Percentiles rank a stretch among this genome's conserved stretches.
phyloP scores from a whole-genome alignment of 30 jellyfish, hydroid and myxozoan genomes.

The Aurelia coerulea region DNA sequence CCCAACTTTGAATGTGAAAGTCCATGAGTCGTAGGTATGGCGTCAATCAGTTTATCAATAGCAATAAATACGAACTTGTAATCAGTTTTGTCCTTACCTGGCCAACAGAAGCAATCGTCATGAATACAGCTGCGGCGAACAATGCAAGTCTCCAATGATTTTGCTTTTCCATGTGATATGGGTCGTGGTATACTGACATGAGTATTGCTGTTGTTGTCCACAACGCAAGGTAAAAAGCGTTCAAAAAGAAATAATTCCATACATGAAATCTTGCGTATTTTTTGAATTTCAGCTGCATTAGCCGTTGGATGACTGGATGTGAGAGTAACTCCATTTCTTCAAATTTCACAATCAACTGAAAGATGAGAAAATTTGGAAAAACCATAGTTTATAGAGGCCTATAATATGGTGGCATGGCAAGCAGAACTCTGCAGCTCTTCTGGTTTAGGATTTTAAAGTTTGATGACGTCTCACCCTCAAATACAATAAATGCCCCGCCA shows the following conservation, averaged over 20 bases:
- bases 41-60: no score
- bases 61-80: no score
- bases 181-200: not conserved
- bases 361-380: not conserved
- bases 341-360: slow-evolving; percentile 67
- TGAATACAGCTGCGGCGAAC: not conserved
- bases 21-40: no score
- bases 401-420: no score
- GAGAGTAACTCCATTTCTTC: slow-evolving; percentile 46
- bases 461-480: no score
- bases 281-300: slow-evolving; percentile 39
- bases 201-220: slow-evolving; percentile 43
- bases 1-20: no score
- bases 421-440: no score
- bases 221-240: slow-evolving; percentile 37
- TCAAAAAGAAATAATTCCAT: slow-evolving; percentile 8
- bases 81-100: slow-evolving; percentile 18
- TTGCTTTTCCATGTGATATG: slow-evolving; percentile 8
- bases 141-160: slow-evolving; percentile 24
- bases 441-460: no score
- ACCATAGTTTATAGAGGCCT: not conserved
- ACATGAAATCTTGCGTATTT: slow-evolving; percentile 13
- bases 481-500: no score
- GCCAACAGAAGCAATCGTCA: slow-evolving; percentile 45
- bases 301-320: slow-evolving; percentile 65